phyloP scores from a whole-genome alignment of 2,113 vertebrate species.

The Sylvietta virens region DNA sequence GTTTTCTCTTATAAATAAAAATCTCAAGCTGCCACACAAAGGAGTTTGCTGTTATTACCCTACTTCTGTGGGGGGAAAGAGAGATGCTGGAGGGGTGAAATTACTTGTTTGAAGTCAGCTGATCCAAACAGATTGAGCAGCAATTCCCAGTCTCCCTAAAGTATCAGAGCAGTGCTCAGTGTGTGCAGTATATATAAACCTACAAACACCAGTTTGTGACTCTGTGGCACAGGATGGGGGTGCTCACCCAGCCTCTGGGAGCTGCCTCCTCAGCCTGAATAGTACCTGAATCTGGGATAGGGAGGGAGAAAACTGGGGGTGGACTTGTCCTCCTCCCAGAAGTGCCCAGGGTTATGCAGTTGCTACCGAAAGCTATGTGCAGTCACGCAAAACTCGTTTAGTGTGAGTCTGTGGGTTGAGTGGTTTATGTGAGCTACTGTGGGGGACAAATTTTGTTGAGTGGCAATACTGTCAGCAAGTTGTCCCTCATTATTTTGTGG shows the following conservation, averaged over 20 bases:
- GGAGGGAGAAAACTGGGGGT: neutral
- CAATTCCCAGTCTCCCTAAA: neutral
- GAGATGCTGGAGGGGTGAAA: neutral
- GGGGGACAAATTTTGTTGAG: neutral
- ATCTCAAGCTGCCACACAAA: neutral
- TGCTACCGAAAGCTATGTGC: neutral
- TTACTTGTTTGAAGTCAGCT: neutral
- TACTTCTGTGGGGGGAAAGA: neutral
- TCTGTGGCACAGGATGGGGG: neutral
- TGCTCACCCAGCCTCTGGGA: neutral
- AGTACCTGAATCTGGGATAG: neutral
- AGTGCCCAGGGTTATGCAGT: neutral
- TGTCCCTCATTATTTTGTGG: neutral
- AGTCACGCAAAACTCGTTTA: neutral
- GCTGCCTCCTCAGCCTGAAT: neutral
- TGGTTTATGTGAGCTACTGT: neutral
- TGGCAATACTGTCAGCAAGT: neutral
- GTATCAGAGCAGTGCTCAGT: neutral
- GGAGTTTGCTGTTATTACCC: neutral
- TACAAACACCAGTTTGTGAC: neutral
- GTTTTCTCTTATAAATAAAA: neutral
- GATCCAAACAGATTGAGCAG: neutral
- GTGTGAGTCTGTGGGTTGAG: neutral
- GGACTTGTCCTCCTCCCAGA: neutral
- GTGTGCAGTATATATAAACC: neutral